Percentiles rank a stretch among this genome's conserved stretches.
Conservation (phyloP, 2,797 vertebrate species). For the Premnoplex brunnescens region DNA sequence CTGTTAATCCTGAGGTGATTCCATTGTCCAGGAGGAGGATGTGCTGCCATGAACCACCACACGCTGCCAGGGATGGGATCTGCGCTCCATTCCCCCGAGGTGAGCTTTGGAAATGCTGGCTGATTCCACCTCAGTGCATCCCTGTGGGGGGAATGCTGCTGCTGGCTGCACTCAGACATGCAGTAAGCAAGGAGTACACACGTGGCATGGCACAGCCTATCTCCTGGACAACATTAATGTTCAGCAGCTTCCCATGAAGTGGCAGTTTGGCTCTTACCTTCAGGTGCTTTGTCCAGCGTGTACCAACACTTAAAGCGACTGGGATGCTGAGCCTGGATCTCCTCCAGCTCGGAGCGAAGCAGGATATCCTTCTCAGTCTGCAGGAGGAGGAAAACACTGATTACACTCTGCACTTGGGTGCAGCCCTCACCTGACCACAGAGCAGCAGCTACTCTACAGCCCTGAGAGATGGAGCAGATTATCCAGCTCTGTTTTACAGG, state of each 20-base stretch:
- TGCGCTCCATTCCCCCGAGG: not conserved
- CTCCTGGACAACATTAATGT: not conserved
- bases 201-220: too few species aligned
- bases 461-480: not conserved
- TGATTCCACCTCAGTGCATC: not conserved
- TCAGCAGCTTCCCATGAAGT: not conserved
- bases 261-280: slow-evolving; percentile 73
- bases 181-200: not conserved
- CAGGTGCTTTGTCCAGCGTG: slow-evolving; percentile 88
- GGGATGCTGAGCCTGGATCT: slow-evolving; percentile 83
- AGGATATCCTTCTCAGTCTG: slow-evolving; percentile 95
- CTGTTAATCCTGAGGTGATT: not conserved
- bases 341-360: slow-evolving; percentile 88
- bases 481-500: not conserved
- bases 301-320: slow-evolving; percentile 93
- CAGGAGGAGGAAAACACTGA: not conserved
- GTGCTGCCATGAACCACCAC: not conserved
- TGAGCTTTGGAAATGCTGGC: not conserved
- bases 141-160: not conserved
- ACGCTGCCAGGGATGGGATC: not conserved
- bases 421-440: not conserved
- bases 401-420: not conserved
- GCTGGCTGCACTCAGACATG: not conserved
- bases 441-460: not conserved
- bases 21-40: not conserved